Percentiles rank a stretch among this genome's conserved stretches.
Evolutionary conservation across 2,888 invertebrate genomes (phyloP).

Genomic region (Helleia helle): DNA sequence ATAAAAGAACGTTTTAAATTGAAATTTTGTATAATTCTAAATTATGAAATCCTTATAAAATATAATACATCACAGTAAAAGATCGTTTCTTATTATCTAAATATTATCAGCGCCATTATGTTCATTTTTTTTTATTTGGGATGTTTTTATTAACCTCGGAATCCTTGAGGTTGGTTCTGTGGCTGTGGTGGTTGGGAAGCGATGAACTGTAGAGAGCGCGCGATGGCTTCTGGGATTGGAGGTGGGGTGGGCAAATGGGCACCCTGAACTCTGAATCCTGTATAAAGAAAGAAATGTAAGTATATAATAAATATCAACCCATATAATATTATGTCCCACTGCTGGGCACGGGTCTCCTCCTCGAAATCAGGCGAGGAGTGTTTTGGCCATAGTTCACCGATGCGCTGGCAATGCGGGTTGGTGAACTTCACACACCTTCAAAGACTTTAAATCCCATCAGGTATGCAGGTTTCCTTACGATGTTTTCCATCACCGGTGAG

Average conservation of each 20-base stretch:
- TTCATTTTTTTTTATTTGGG: too few species aligned
- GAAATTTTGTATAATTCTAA: neutral
- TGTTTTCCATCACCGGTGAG: too few species aligned
- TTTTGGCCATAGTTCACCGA: too few species aligned
- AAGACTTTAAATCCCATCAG: too few species aligned
- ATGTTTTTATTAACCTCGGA: constrained; percentile 41
- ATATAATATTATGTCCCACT: too few species aligned
- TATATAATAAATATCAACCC: too few species aligned
- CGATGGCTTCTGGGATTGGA: constrained; percentile 75
- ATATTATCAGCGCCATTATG: constrained; percentile 25
- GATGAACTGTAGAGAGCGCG: constrained; percentile 63
- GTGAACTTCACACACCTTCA: too few species aligned
- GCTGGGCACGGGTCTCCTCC: too few species aligned
- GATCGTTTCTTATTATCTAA: constrained; percentile 24
- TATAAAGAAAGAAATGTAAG: constrained; percentile 9
- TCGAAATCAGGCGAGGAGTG: too few species aligned
- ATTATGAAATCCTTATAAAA: constrained; percentile 29
- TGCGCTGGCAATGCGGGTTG: too few species aligned
- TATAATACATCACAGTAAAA: constrained; percentile 64
- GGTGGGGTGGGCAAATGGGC: constrained; percentile 77
- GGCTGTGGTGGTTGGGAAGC: constrained; percentile 44
- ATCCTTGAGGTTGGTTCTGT: constrained; percentile 36
- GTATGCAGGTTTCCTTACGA: too few species aligned
- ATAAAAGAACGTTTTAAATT: neutral
- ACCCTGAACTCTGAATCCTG: constrained; percentile 76